Evolutionary conservation across 2,797 vertebrate species (phyloP).

Genomic region (Tolypeutes matacus): DNA sequence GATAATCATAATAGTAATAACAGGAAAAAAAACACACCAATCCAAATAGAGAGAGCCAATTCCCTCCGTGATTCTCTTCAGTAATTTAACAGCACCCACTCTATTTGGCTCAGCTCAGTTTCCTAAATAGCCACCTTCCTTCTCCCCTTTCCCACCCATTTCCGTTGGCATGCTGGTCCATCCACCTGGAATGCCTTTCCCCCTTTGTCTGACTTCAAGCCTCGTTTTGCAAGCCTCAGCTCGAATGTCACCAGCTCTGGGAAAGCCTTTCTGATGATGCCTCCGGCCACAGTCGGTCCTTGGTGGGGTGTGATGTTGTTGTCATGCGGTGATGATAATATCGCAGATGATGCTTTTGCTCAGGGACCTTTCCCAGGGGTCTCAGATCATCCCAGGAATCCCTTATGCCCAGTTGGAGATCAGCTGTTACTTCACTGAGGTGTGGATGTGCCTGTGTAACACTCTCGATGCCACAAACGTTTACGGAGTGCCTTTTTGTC

Average conservation of each 20-base stretch:
- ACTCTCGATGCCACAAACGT: not conserved
- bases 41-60: not conserved
- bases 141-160: fast-evolving
- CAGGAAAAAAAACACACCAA: not conserved
- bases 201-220: not conserved
- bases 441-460: not conserved
- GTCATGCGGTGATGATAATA: not conserved
- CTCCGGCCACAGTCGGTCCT: not conserved
- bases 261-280: not conserved
- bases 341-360: not conserved
- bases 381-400: not conserved
- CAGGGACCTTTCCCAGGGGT: not conserved
- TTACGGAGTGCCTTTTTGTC: not conserved
- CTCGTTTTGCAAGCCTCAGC: not conserved
- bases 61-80: not conserved
- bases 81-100: not conserved
- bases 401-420: not conserved
- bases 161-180: not conserved
- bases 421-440: not conserved
- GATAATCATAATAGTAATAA: not conserved
- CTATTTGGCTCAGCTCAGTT: not conserved
- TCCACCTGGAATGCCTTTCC: not conserved
- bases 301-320: not conserved
- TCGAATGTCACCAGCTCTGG: not conserved
- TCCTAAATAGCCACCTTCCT: not conserved